A percentile compares a stretch with the other conserved stretches of the same genome.
Conservation (phyloP, 2,797 vertebrate genomes). For the Centropyge bicolor region DNA sequence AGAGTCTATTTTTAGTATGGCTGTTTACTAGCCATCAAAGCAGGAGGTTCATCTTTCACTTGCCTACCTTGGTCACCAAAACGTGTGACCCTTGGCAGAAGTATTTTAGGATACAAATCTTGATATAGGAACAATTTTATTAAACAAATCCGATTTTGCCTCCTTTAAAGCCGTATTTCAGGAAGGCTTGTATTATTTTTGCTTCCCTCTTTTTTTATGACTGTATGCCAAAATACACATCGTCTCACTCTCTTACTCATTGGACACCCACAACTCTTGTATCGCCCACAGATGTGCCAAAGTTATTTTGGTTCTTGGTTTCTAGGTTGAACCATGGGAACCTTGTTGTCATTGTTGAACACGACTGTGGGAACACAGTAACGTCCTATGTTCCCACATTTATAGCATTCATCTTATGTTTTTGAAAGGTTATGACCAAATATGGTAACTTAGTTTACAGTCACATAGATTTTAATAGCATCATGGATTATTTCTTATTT, state of each 20-base stretch:
- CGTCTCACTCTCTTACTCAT: neutral
- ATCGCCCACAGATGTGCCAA: slow-evolving; percentile 53
- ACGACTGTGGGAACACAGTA: slow-evolving; percentile 11
- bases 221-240: slow-evolving; percentile 17
- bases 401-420: slow-evolving; percentile 28
- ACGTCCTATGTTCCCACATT: slow-evolving; percentile 29
- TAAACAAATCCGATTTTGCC: neutral
- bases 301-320: slow-evolving; percentile 71
- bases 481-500: neutral
- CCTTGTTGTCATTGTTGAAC: slow-evolving; percentile 49
- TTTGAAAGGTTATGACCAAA: slow-evolving; percentile 35
- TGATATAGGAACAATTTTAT: neutral
- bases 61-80: slow-evolving; percentile 45
- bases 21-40: slow-evolving; percentile 55
- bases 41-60: slow-evolving; percentile 73
- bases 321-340: slow-evolving; percentile 49
- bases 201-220: no score
- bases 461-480: slow-evolving; percentile 3
- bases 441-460: neutral
- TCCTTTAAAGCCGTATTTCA: neutral
- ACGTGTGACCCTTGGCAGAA: neutral
- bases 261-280: slow-evolving; percentile 44
- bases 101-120: neutral
- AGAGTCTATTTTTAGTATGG: slow-evolving; percentile 72
- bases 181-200: slow-evolving; percentile 5